Percentiles rank a stretch among this genome's conserved stretches.
Conservation (phyloP, 2,888 invertebrate species). For the Stenotaenia linearis region DNA sequence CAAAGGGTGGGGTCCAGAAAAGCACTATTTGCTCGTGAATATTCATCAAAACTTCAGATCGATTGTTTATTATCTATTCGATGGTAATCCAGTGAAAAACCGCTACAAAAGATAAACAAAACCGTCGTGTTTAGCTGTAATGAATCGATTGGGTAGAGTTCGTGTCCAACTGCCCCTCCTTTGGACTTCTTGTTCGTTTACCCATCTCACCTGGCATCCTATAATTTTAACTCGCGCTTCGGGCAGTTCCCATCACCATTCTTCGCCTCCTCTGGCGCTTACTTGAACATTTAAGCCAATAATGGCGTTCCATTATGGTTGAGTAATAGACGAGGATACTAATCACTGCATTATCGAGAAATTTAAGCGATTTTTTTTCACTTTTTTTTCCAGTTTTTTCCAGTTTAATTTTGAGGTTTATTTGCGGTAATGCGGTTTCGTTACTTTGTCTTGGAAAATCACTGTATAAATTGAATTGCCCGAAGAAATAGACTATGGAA, state of each 20-base stretch:
- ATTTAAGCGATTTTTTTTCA: too few relatives aligned
- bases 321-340: not conserved
- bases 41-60: not conserved
- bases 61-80: not conserved
- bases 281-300: not conserved
- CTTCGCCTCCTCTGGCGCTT: not conserved
- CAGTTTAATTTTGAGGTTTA: not conserved
- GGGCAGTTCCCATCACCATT: slow-evolving; percentile 7
- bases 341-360: not conserved
- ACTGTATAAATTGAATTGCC: not conserved
- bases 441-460: not conserved
- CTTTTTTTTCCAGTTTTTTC: too few relatives aligned
- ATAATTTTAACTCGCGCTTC: not conserved
- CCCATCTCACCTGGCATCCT: slow-evolving; percentile 19
- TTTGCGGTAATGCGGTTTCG: not conserved
- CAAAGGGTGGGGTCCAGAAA: not conserved
- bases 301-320: not conserved
- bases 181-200: slow-evolving; percentile 2
- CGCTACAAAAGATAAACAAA: not conserved
- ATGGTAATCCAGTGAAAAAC: not conserved
- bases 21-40: not conserved
- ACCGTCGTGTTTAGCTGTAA: not conserved
- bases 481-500: not conserved
- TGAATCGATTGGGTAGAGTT: not conserved
- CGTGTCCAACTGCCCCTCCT: not conserved